Evolutionary conservation across 2,797 vertebrate species (phyloP), one percentile per base, ranked within the genome.

Genomic region (Neosilurus mollespiculum): DNA sequence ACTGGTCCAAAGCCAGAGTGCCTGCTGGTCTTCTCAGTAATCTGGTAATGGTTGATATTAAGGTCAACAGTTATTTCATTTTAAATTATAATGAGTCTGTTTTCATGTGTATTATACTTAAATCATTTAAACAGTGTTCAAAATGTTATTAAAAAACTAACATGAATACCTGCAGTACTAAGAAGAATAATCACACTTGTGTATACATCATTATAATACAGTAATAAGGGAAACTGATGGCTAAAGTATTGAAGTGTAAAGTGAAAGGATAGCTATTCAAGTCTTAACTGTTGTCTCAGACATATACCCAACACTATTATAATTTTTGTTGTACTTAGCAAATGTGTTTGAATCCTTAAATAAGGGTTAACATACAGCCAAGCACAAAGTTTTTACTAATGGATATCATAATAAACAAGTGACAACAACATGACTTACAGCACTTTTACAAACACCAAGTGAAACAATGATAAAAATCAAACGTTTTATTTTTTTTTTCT

Each of bases 401-500:
- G 7, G 12, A 73, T 18, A 18, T 54, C 8, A 24, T 54, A 72
- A 72, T 26, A 71, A 71, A 71, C 10, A 2, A 72, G 9, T 71
- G n/a, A 72, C 16, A 8, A 11, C 15, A 18, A 30, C 11, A 16
- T 34, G 54, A 73, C 54, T 53, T 73, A 16, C 24, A 56, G 26
- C 3, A 16, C 30, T 18, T 62, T 51, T 64, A 64, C 37, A 78
- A 9, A 65, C 37, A 65, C 5, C 5, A 9, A 43, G 18, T 62
- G 26, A 34, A 9, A 37, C 43, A 2, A 9, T 6, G 78, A 85
- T 86, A 87, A 82, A 81, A 80, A 87, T 92, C 86, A 83, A 86
- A 62, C 70, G 78, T 87, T 87, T 67, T 78, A 71, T 70, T 82
- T 51, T 86, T 88, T 85, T 87, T 86, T 86, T 77, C 22, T 1